Conservation (phyloP, 2,113 vertebrate species). For the Channa maculata region DNA sequence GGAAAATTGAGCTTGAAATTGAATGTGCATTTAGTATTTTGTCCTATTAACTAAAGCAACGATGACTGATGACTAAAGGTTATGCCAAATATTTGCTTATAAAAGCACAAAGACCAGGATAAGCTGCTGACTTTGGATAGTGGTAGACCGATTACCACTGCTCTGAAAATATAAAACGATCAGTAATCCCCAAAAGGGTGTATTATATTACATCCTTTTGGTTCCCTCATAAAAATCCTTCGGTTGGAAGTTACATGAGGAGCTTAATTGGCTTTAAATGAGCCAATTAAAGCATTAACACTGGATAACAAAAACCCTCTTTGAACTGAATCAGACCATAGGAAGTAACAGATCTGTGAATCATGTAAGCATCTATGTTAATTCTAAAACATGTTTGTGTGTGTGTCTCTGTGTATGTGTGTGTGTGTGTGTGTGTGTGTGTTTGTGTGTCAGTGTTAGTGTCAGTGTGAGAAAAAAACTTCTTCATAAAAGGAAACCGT, state of each 20-base stretch:
- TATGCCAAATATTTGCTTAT: neutral
- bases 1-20: no score
- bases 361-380: neutral
- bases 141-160: no score
- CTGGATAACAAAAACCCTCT: neutral
- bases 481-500: neutral
- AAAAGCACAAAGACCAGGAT: neutral
- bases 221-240: neutral
- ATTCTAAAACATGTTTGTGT: neutral
- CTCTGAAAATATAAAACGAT: neutral
- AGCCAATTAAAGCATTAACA: neutral
- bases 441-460: no score
- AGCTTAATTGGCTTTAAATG: neutral
- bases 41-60: no score
- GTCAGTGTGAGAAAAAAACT: neutral
- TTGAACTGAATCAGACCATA: neutral
- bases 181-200: neutral
- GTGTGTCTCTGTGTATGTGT: no score
- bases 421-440: no score
- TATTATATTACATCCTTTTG: neutral
- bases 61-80: neutral
- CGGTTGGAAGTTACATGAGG: neutral
- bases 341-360: neutral
- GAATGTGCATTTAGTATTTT: no score
- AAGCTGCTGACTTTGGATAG: no score